Percentiles rank a stretch among this genome's conserved stretches.
Conservation (phyloP, 2,888 invertebrate genomes). For the Diarsia brunnea region DNA sequence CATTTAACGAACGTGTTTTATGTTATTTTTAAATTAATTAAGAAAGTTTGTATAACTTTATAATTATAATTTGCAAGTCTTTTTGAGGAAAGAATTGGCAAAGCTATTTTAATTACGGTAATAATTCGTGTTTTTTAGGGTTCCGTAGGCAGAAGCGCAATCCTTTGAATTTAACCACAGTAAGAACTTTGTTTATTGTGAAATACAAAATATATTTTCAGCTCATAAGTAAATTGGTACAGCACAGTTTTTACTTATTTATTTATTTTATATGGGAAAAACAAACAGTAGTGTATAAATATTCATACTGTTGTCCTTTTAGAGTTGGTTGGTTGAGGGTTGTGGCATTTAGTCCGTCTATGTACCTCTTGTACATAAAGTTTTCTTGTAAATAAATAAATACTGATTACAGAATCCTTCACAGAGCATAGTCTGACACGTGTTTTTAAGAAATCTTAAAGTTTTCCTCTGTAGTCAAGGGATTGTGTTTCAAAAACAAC, state of each 20-base stretch:
- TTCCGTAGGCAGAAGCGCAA: background rate
- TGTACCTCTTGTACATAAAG: too few relatives aligned
- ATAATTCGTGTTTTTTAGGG: background rate
- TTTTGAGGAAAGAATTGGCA: background rate
- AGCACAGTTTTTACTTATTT: background rate
- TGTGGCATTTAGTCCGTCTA: too few relatives aligned
- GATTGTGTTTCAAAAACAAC: background rate
- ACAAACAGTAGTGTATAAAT: background rate
- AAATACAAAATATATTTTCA: background rate
- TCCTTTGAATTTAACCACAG: background rate
- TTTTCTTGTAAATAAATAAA: too few relatives aligned
- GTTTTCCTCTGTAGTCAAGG: background rate
- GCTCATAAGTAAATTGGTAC: background rate
- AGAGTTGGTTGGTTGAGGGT: too few relatives aligned
- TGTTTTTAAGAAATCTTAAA: background rate
- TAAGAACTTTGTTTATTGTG: background rate
- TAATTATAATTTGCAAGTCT: background rate
- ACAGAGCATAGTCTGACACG: background rate
- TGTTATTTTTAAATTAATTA: slow-evolving; percentile 15
- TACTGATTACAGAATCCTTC: background rate
- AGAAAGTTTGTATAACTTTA: background rate
- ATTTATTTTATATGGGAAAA: too few relatives aligned
- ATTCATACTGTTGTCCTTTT: background rate
- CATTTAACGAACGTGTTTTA: background rate
- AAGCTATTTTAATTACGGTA: background rate